Evolutionary conservation across 2,113 vertebrate genomes (phyloP).

Genomic region (Trichechus manatus): DNA sequence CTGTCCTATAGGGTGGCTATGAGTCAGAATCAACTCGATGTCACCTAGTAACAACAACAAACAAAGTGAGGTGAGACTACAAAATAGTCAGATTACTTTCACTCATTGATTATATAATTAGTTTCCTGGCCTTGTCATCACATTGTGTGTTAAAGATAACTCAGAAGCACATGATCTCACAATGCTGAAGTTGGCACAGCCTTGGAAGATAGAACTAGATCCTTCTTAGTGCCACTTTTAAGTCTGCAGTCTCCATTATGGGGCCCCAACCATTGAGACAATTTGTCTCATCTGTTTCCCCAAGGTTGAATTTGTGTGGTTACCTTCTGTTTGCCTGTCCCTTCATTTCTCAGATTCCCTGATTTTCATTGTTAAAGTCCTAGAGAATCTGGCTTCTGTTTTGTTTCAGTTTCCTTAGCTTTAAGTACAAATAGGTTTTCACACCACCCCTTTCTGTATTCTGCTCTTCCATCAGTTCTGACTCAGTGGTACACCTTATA

Average conservation of each 20-base stretch:
- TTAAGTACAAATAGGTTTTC: conserved; percentile 7
- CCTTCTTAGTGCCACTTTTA: not conserved
- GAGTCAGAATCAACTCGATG: not conserved
- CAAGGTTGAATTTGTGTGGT: not conserved
- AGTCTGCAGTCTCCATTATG: not conserved
- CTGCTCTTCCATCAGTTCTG: not conserved
- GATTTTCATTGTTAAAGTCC: not conserved
- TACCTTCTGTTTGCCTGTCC: not conserved
- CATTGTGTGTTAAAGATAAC: not conserved
- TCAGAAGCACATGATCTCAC: not conserved
- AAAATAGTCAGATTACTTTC: not conserved
- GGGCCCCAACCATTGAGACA: not conserved
- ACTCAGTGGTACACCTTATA: not conserved
- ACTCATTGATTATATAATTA: not conserved
- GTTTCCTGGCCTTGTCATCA: not conserved
- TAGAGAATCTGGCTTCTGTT: not conserved
- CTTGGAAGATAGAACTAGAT: not conserved
- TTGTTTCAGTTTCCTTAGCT: not conserved
- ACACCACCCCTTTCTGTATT: not conserved
- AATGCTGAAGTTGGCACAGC: not conserved
- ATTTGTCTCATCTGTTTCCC: not conserved
- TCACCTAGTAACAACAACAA: not conserved
- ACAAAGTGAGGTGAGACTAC: not conserved
- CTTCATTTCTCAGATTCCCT: not conserved
- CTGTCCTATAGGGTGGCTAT: not conserved